These are phyloP conservation scores for Nannobrachium achirus DNA, from an alignment of 2,113 vertebrate genomes.

Conservation along the genomic window DNA sequence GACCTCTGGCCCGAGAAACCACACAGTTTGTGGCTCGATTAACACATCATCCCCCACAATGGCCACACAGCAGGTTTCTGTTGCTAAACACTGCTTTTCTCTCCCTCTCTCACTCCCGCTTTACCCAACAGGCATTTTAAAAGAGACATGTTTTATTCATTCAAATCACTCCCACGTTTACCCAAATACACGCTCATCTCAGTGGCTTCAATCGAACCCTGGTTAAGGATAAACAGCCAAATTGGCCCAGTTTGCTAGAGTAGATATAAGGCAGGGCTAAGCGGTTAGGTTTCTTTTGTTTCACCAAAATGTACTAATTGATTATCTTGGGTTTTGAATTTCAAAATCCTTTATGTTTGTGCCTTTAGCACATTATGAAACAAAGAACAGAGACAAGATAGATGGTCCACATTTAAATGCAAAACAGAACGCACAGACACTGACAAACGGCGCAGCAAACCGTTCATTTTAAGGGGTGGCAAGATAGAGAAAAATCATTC, in stretches of 20 bases:
- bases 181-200: slow-evolving; percentile 59
- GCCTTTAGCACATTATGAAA: background rate
- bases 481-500: slow-evolving; percentile 53
- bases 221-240: slow-evolving; percentile 51
- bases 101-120: slow-evolving; percentile 12
- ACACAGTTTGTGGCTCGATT: slow-evolving; percentile 76
- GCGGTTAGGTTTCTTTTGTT: slow-evolving; percentile 21
- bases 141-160: slow-evolving; percentile 74
- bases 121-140: slow-evolving; percentile 56
- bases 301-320: slow-evolving; percentile 41
- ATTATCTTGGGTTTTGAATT: slow-evolving; percentile 42
- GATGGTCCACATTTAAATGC: slow-evolving; percentile 33
- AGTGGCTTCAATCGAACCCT: slow-evolving; percentile 59
- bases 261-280: slow-evolving; percentile 2
- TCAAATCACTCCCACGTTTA: slow-evolving; percentile 65
- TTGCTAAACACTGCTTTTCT: slow-evolving; percentile 63
- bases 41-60: slow-evolving; percentile 78
- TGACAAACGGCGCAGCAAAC: slow-evolving; percentile 23
- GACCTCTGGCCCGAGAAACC: slow-evolving; percentile 74
- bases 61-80: slow-evolving; percentile 72
- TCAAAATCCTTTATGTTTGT: slow-evolving; percentile 23
- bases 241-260: slow-evolving; percentile 40
- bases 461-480: slow-evolving; percentile 40
- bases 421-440: slow-evolving; percentile 28
- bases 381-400: background rate